These are phyloP conservation scores for Trinectes maculatus DNA, from an alignment of 2,113 vertebrate genomes.

Conservation along the genomic window DNA sequence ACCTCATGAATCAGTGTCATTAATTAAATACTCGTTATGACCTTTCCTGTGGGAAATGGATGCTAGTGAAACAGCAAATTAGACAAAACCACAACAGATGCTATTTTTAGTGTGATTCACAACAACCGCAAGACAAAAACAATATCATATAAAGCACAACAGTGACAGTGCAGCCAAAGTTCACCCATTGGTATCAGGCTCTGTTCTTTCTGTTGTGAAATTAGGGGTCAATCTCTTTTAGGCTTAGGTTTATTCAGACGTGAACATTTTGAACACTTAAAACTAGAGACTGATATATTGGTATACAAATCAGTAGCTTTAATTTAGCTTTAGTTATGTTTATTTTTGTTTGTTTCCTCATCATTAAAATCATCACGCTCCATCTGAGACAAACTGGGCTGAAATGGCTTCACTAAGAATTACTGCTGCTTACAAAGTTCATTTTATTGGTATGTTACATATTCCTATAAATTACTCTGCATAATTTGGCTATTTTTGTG, in stretches of 20 bases:
- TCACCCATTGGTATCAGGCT: too few relatives aligned
- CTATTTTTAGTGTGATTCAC: constrained; percentile 49
- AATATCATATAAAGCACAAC: neutral
- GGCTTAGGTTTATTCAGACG: too few relatives aligned
- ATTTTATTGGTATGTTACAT: too few relatives aligned
- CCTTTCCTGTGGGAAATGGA: constrained; percentile 71
- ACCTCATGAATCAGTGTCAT: constrained; percentile 68
- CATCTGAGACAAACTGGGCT: too few relatives aligned
- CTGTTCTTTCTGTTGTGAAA: too few relatives aligned
- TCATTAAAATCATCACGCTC: neutral
- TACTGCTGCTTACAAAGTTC: neutral
- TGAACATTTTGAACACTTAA: too few relatives aligned
- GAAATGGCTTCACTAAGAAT: too few relatives aligned
- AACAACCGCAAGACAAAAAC: constrained; percentile 22
- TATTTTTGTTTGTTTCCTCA: neutral
- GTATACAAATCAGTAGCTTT: neutral
- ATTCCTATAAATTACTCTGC: too few relatives aligned
- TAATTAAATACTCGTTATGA: constrained; percentile 77
- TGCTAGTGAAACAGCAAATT: constrained; percentile 62
- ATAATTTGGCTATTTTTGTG: too few relatives aligned
- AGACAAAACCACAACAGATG: constrained; percentile 48
- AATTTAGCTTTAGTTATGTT: neutral
- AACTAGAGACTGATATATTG: neutral
- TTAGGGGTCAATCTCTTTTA: too few relatives aligned
- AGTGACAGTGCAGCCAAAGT: neutral